Percentiles rank a stretch among this genome's conserved stretches.
These are phyloP conservation scores for Tenualosa thibaudeaui DNA, from an alignment of 2,797 vertebrate species.

Conservation along the genomic window DNA sequence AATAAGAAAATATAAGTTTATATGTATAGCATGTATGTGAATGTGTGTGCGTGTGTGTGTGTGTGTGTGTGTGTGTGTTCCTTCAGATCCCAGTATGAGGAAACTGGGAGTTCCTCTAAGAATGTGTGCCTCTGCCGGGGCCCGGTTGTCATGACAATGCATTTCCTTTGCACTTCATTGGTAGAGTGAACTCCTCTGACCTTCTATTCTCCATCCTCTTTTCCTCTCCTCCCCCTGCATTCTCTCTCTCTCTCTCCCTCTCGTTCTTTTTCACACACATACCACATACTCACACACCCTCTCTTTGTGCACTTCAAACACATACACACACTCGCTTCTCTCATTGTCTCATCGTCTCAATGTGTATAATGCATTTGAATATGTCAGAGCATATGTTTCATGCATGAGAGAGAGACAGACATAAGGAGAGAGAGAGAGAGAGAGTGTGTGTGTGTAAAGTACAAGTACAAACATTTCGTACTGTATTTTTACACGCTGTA, in stretches of 20 bases:
- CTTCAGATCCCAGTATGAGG: slow-evolving; percentile 55
- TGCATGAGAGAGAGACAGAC: no score
- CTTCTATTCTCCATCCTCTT: slow-evolving; percentile 50
- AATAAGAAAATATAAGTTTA: no score
- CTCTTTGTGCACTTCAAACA: neutral
- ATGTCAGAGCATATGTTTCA: no score
- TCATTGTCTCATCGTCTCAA: neutral
- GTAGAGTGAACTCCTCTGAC: slow-evolving; percentile 52
- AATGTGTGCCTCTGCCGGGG: slow-evolving; percentile 48
- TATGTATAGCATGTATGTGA: neutral
- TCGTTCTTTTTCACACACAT: neutral
- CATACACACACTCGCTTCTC: neutral
- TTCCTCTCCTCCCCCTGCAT: slow-evolving; percentile 38
- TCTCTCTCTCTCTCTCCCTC: slow-evolving; percentile 13
- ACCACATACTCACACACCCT: neutral
- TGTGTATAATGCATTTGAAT: no score
- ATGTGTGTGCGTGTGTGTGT: neutral
- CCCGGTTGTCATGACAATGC: slow-evolving; percentile 69
- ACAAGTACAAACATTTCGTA: no score
- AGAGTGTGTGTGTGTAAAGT: no score
- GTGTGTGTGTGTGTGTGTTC: neutral
- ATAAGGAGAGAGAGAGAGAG: no score
- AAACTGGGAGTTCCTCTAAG: slow-evolving; percentile 57
- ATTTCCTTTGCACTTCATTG: slow-evolving; percentile 60
- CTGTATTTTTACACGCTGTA: no score